A percentile compares a stretch with the other conserved stretches of the same genome.
Conservation (phyloP, 2,797 vertebrate genomes). For the Uromys caudimaculatus region DNA sequence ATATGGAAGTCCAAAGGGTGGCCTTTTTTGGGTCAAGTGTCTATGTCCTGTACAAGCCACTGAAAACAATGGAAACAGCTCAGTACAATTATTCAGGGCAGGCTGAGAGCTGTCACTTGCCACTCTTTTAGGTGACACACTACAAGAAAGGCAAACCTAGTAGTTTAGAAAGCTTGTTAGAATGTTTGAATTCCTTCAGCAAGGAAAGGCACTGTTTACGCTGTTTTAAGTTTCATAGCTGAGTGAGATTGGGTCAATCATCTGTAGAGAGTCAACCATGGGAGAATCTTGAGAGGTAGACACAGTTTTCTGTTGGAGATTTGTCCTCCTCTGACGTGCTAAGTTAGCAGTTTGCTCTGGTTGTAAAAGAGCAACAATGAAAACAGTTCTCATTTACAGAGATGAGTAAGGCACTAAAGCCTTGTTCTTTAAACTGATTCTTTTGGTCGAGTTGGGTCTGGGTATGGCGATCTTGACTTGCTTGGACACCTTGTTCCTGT, state of each 20-base stretch:
- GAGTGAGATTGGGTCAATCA: slow-evolving; percentile 9
- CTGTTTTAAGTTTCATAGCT: slow-evolving; percentile 20
- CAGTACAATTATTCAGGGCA: not conserved
- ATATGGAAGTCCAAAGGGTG: not conserved
- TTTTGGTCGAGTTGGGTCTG: not conserved
- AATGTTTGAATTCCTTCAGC: slow-evolving; percentile 31
- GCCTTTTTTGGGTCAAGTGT: slow-evolving; percentile 25
- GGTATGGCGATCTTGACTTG: not conserved
- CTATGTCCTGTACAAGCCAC: not conserved
- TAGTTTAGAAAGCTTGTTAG: slow-evolving; percentile 36
- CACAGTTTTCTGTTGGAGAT: not conserved
- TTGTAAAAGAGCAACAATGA: not conserved
- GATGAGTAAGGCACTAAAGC: not conserved
- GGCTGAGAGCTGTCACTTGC: not conserved
- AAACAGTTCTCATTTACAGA: not conserved
- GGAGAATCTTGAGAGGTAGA: not conserved
- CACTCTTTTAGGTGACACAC: not conserved
- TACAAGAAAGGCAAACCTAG: slow-evolving; percentile 41
- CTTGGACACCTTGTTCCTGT: not conserved
- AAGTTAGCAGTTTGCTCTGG: not conserved
- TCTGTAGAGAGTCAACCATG: not conserved
- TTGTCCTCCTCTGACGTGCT: not conserved
- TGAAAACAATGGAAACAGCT: not conserved
- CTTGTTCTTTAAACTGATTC: slow-evolving; percentile 12
- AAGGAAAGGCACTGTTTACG: slow-evolving; percentile 1